Evolutionary conservation across 2,888 invertebrate genomes (phyloP).

Genomic region (Acronicta alni): DNA sequence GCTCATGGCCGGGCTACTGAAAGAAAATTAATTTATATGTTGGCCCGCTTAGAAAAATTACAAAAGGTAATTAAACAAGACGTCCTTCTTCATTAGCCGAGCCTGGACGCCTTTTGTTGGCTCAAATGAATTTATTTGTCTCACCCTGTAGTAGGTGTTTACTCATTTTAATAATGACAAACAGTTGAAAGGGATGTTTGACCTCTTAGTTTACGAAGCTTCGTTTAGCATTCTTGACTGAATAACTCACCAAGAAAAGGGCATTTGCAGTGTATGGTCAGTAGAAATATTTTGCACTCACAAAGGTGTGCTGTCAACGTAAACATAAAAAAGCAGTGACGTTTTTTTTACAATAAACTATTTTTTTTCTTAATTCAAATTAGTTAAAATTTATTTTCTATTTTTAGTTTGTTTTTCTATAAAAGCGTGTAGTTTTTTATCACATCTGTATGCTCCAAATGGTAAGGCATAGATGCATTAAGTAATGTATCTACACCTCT

Average conservation of each 20-base stretch:
- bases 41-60: conserved; percentile 83
- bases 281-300: no score
- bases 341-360: no score
- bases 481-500: no score
- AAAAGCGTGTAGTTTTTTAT: no score
- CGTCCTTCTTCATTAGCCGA: conserved; percentile 84
- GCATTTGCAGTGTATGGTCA: background rate
- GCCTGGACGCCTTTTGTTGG: conserved; percentile 78
- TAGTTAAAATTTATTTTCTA: no score
- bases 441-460: no score
- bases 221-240: conserved; percentile 12
- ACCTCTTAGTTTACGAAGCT: conserved; percentile 30
- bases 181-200: conserved; percentile 43
- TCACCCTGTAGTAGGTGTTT: conserved; percentile 59
- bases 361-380: no score
- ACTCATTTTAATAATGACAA: conserved; percentile 56
- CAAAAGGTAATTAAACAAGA: conserved; percentile 85
- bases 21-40: conserved; percentile 83
- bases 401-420: no score
- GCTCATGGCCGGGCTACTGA: conserved; percentile 71
- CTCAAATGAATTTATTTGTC: conserved; percentile 80
- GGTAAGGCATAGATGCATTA: no score
- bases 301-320: no score
- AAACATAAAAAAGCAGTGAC: no score
- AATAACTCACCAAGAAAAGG: background rate